Conservation (phyloP, 2,888 invertebrate genomes). For the Pegoplata infirma region DNA sequence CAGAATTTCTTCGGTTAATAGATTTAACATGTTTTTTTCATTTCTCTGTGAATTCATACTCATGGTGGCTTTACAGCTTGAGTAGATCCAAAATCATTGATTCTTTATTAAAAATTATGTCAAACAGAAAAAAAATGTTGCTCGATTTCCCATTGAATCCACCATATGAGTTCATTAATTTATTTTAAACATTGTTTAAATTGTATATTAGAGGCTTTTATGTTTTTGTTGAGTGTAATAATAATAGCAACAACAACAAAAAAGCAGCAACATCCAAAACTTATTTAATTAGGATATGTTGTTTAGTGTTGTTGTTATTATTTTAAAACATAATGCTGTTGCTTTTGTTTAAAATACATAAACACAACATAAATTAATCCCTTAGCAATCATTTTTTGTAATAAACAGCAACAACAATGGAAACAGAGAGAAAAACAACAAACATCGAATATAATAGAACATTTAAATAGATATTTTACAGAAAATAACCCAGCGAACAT, state of each 20-base stretch:
- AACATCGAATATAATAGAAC: not conserved
- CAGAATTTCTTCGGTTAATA: too few relatives aligned
- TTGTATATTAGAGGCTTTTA: not conserved
- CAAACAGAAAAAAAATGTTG: too few relatives aligned
- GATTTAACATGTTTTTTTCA: too few relatives aligned
- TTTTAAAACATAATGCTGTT: constrained; percentile 39
- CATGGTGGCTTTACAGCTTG: too few relatives aligned
- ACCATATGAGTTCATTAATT: not conserved
- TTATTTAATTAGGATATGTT: constrained; percentile 50
- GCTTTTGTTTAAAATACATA: constrained; percentile 37
- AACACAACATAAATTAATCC: constrained; percentile 55
- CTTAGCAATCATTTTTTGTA: constrained; percentile 36
- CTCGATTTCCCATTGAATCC: constrained; percentile 1
- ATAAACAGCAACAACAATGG: not conserved
- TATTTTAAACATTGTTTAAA: constrained; percentile 3
- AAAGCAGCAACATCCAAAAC: not conserved
- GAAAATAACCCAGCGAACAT: too few relatives aligned
- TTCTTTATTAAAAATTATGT: too few relatives aligned
- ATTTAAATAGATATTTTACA: not conserved
- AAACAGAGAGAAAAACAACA: not conserved
- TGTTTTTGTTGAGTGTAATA: not conserved
- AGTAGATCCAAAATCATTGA: too few relatives aligned
- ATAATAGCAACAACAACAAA: not conserved
- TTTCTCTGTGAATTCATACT: too few relatives aligned
- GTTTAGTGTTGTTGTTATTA: constrained; percentile 1